These are phyloP conservation scores for Gymnarchus niloticus DNA, from an alignment of 2,113 vertebrate species.

Conservation along the genomic window DNA sequence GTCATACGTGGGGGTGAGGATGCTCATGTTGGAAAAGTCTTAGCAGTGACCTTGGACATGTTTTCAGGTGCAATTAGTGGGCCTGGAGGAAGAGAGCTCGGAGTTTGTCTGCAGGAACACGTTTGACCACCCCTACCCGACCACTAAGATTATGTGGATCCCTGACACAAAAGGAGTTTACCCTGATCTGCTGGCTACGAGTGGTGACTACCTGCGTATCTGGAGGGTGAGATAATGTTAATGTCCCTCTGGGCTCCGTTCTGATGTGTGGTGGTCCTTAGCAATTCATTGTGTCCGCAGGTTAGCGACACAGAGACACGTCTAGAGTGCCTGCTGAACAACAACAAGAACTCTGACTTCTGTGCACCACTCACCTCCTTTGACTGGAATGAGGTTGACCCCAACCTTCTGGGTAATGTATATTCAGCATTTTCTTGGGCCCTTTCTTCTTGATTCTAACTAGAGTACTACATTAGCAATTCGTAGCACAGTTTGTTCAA, in stretches of 20 bases:
- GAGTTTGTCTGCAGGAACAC: constrained; percentile 96
- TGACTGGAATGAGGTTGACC: constrained; percentile 99
- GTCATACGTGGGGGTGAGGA: background rate
- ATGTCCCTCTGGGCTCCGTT: no score
- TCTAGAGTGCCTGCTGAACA: constrained; percentile 95
- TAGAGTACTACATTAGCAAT: background rate
- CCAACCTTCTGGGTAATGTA: constrained; percentile 86
- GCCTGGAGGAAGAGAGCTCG: constrained; percentile 95
- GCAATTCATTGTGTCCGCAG: constrained; percentile 48
- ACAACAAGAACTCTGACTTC: constrained; percentile 99
- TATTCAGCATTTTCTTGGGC: background rate
- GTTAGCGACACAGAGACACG: constrained; percentile 96
- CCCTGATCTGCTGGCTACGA: constrained; percentile 92
- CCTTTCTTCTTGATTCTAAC: background rate
- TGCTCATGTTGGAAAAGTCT: background rate
- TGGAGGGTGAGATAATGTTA: constrained; percentile 75
- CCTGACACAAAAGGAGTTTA: constrained; percentile 97
- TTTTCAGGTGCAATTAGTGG: constrained; percentile 88
- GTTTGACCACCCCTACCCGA: constrained; percentile 95
- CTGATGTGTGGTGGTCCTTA: background rate
- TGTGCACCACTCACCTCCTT: constrained; percentile 96
- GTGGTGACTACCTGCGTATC: constrained; percentile 92
- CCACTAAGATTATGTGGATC: constrained; percentile 99
- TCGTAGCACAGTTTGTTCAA: background rate
- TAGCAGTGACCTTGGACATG: background rate